These are phyloP conservation scores for Manacus vitellinus DNA, from an alignment of 2,113 vertebrate species.

Conservation along the genomic window DNA sequence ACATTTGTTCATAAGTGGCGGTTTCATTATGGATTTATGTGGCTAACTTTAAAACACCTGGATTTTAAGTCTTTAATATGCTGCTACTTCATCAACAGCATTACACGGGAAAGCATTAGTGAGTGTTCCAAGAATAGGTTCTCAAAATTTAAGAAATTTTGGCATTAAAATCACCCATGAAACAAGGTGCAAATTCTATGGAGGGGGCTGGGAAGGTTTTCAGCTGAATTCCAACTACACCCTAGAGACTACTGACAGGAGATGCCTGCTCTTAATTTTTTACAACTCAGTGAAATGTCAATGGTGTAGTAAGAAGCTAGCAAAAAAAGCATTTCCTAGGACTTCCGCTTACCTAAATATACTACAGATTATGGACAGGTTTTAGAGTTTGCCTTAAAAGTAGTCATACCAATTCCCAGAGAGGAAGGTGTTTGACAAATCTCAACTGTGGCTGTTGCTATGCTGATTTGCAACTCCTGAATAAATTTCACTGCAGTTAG, in stretches of 20 bases:
- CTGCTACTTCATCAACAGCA: not conserved
- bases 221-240: not conserved
- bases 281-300: not conserved
- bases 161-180: not conserved
- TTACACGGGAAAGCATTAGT: not conserved
- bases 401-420: not conserved
- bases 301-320: not conserved
- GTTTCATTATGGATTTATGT: not conserved
- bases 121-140: not conserved
- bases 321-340: not conserved
- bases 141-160: not conserved
- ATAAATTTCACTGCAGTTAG: not conserved
- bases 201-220: not conserved
- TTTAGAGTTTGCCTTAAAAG: not conserved
- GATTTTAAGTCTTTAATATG: not conserved
- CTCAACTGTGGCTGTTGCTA: not conserved
- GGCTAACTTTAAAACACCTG: not conserved
- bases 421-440: not conserved
- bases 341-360: not conserved
- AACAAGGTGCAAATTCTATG: not conserved
- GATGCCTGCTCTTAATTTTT: not conserved
- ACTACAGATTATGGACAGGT: not conserved
- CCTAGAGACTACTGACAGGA: not conserved
- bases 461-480: not conserved
- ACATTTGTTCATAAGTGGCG: not conserved